These are phyloP conservation scores for Excalfactoria chinensis DNA, from an alignment of 2,113 vertebrate genomes.

Conservation along the genomic window DNA sequence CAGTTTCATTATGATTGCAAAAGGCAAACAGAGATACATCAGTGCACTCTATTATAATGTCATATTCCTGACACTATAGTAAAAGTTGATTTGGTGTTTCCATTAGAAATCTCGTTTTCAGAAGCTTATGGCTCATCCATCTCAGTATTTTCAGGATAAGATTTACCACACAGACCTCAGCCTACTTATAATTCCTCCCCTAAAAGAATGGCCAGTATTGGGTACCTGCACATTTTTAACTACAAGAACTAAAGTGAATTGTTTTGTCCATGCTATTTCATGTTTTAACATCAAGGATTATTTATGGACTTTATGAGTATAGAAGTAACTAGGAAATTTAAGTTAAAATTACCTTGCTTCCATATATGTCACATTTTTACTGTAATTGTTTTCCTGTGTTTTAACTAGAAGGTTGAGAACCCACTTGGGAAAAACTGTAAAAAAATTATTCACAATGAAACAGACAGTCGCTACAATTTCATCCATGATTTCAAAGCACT, in stretches of 20 bases:
- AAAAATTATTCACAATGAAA: not conserved
- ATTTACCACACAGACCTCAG: conserved; percentile 10
- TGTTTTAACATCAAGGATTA: not conserved
- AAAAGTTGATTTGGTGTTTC: conserved; percentile 63
- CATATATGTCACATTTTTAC: not conserved
- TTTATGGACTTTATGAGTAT: not conserved
- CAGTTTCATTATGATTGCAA: conserved; percentile 48
- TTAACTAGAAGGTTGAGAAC: not conserved
- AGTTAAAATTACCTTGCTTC: not conserved
- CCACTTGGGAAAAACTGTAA: not conserved
- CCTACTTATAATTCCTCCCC: not conserved
- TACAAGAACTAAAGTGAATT: not conserved
- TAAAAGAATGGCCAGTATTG: not conserved
- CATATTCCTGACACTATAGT: conserved; percentile 38
- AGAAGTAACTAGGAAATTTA: not conserved
- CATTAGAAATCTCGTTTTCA: conserved; percentile 66
- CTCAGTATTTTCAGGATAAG: conserved; percentile 20
- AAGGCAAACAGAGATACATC: conserved; percentile 47
- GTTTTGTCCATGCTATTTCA: not conserved
- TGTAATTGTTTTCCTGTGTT: not conserved
- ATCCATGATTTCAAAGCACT: not conserved
- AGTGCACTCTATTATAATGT: conserved; percentile 49
- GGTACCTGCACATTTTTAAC: not conserved
- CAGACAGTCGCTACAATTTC: not conserved
- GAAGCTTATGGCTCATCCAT: conserved; percentile 40